Conservation (phyloP, 1,140 invertebrate genomes). For the Protaetia brevitarsis region DNA sequence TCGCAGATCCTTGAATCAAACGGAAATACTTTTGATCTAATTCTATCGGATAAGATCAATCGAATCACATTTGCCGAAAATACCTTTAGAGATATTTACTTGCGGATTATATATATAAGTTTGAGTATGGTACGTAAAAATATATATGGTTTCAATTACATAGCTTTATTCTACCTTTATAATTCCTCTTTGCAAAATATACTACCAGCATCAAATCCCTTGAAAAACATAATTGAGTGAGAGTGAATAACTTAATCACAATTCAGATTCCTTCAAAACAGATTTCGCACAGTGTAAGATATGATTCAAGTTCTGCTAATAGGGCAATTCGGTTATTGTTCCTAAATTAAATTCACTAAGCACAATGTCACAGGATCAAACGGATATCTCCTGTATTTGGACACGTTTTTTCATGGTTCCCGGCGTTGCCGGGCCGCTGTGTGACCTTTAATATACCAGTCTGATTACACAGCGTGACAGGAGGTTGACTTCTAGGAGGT, state of each 20-base stretch:
- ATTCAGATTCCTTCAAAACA: slow-evolving; percentile 16
- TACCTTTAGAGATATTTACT: too few relatives aligned
- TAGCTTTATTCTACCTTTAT: too few relatives aligned
- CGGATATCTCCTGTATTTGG: slow-evolving; percentile 84
- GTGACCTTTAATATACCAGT: slow-evolving; percentile 62
- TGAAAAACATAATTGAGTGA: slow-evolving; percentile 14
- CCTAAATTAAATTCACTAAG: slow-evolving; percentile 1
- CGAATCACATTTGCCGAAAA: too few relatives aligned
- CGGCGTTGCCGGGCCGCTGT: slow-evolving; percentile 52
- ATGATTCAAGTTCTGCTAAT: background rate
- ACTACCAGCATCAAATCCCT: background rate
- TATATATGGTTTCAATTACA: too few relatives aligned
- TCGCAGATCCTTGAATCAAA: too few relatives aligned
- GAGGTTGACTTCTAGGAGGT: slow-evolving; percentile 58
- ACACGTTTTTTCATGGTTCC: slow-evolving; percentile 79
- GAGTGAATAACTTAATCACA: slow-evolving; percentile 19
- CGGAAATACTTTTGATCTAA: too few relatives aligned
- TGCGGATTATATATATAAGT: too few relatives aligned
- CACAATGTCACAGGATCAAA: slow-evolving; percentile 53
- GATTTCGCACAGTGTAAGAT: background rate
- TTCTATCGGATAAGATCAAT: too few relatives aligned
- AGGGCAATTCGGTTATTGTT: slow-evolving; percentile 7
- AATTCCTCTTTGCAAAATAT: too few relatives aligned
- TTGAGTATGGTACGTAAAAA: too few relatives aligned
- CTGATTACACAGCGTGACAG: slow-evolving; percentile 47